Conservation (phyloP, 2,113 vertebrate species). For the Spea bombifrons region DNA sequence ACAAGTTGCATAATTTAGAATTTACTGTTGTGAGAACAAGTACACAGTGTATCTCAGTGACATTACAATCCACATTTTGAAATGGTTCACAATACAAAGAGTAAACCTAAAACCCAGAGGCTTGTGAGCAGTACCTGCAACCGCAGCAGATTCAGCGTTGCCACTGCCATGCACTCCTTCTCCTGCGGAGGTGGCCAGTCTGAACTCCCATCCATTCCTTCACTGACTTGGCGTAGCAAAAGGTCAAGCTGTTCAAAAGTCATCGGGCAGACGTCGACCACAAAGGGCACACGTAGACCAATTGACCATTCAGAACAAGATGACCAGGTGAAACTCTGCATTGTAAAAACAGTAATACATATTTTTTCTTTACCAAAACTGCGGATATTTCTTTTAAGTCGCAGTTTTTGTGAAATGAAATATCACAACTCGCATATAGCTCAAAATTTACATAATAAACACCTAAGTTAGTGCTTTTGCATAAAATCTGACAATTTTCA, state of each 20-base stretch:
- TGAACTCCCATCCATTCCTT: conserved; percentile 93
- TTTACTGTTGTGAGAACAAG: background rate
- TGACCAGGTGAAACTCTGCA: conserved; percentile 89
- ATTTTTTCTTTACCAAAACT: no score
- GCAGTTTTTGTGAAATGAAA: no score
- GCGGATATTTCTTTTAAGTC: no score
- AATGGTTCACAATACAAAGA: no score
- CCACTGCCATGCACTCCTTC: conserved; percentile 95
- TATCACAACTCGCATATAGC: no score
- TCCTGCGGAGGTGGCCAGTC: conserved; percentile 97
- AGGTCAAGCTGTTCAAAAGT: conserved; percentile 96
- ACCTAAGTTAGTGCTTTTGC: no score
- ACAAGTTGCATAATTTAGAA: background rate
- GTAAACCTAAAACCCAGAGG: background rate
- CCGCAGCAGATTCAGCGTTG: conserved; percentile 86
- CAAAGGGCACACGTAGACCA: conserved; percentile 90
- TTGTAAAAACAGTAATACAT: background rate
- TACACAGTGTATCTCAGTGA: background rate
- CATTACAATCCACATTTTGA: no score
- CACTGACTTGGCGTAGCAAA: conserved; percentile 87
- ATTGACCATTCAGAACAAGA: conserved; percentile 96
- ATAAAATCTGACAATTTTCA: no score
- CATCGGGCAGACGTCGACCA: conserved; percentile 92
- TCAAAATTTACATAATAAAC: no score
- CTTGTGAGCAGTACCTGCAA: conserved; percentile 80